Evolutionary conservation across 2,113 vertebrate species (phyloP).

Genomic region (Puffinus mauretanicus): DNA sequence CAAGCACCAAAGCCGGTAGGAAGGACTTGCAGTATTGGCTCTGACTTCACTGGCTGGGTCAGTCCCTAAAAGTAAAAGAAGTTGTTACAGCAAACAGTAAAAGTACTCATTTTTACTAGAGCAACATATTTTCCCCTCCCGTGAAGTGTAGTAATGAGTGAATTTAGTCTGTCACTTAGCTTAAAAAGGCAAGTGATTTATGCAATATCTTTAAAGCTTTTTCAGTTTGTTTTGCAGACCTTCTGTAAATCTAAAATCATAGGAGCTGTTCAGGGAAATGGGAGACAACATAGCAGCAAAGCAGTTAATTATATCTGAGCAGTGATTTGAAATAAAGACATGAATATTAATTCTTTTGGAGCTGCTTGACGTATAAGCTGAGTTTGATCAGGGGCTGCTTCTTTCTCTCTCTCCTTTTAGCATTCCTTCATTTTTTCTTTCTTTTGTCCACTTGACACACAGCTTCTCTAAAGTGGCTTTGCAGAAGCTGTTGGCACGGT

Average conservation of each 20-base stretch:
- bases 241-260: neutral
- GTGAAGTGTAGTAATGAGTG: neutral
- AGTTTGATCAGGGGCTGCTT: constrained; percentile 4
- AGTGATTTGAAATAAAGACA: constrained; percentile 13
- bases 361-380: neutral
- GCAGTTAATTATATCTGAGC: neutral
- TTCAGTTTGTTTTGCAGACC: neutral
- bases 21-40: neutral
- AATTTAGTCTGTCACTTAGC: neutral
- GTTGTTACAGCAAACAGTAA: neutral
- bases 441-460: constrained; percentile 68
- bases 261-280: neutral
- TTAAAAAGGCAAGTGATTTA: neutral
- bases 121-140: neutral
- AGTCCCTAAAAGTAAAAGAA: neutral
- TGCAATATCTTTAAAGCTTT: neutral
- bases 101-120: neutral
- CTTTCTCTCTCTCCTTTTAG: constrained; percentile 24
- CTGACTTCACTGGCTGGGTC: neutral
- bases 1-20: neutral
- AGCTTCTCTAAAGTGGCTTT: constrained; percentile 59
- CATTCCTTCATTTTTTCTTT: constrained; percentile 67
- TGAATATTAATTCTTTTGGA: constrained; percentile 66
- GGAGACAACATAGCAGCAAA: neutral
- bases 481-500: constrained; percentile 17